Evolutionary conservation across 2,113 vertebrate genomes (phyloP), one percentile per base, ranked within the genome.

Genomic region (Sebastes fasciatus): DNA sequence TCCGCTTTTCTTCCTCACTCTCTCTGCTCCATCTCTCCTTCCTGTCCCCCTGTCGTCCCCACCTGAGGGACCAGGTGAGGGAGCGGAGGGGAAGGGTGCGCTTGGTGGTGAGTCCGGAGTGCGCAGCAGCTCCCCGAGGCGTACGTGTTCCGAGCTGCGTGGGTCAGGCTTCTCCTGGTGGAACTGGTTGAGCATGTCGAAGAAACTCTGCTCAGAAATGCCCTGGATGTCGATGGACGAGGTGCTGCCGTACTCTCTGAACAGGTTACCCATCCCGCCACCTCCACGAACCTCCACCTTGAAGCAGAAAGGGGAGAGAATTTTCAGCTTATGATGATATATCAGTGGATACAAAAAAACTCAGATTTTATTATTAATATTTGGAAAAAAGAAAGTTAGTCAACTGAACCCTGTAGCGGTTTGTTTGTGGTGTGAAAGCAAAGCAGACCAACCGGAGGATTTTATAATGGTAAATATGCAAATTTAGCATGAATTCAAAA

Each of bases 231-330:
- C 96, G 1, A 99, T 98, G 91, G 98, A 99, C 2, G 98, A 99
- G 0, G 98, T 98, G 95, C 98, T 99, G 62, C 98, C 98, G 0
- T 99, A 99, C 62, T 98, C 98, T 0, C 97, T 94, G 93, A 96
- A 97, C 0, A 97, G 86, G 88, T 71, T 90, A 9, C 79, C 88
- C 88, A 91, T 88, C 4, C 88, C 87, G 0, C 93, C 68, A 0
- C 93, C 92, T 14, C 92, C 86, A 46, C 0, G 89, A 6, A 93
- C 89, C 1, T 92, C 85, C 0, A 76, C 2, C 17, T 97, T 93
- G 1, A 92, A 93, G 17, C 19, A 82, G n/a, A 81, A 43, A 76
- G 1, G 5, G 34, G 19, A 64, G 46, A 75, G 8, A 19, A 42
- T 66, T 34, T 52, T 83, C 5, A 48, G 40, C 34, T 40, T 43